Evolutionary conservation across 2,797 vertebrate species (phyloP), one percentile per base, ranked within the genome.

Genomic region (Anolis apletophallus): DNA sequence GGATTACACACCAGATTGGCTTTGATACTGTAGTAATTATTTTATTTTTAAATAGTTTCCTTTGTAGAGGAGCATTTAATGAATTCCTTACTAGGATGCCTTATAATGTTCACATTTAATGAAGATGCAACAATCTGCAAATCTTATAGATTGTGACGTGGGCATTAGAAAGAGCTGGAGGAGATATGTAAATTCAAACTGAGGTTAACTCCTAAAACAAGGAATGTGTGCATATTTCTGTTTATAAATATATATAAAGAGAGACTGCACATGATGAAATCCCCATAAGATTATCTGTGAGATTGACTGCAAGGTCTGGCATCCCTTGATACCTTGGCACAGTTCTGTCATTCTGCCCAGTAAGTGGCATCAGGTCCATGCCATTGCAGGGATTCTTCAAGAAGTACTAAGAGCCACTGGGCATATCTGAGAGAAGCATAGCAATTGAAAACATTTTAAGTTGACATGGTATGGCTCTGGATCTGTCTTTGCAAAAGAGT

Each of bases 201-300:
- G 57, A 8, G 57, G 59, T 26, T 77, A 54, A 74, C 5, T 64
- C 21, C 46, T 29, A 77, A 23, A 59, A 12, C 29, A 46, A 23
- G 8, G 4, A 75, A 16, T 54, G 14, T 64, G 68, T 90, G 69
- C 34, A 14, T 80, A 68, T 36, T 85, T 78, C 34, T n/a, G 12
- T 36, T 36, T 36, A 16, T 55, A 69, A 72, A 82, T 68, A 82
- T 36, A 50, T 36, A 16, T 55, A 69, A 74, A 82, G 64, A 77
- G 2, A 85, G 71, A 36, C 73, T 73, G 12, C 14, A 68, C 4
- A 76, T 68, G 88, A 13, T 77, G 59, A 12, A 21, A 88, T 84
- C 46, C 77, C 59, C 46, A 52, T 21, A 19, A 87, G 46, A 84
- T 82, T 88, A 40, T 84, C 34, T 85, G 76, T 61, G 76, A 81